These are phyloP conservation scores for Xiphorhynchus erythropygius DNA, from an alignment of 2,797 vertebrate genomes.

Conservation along the genomic window DNA sequence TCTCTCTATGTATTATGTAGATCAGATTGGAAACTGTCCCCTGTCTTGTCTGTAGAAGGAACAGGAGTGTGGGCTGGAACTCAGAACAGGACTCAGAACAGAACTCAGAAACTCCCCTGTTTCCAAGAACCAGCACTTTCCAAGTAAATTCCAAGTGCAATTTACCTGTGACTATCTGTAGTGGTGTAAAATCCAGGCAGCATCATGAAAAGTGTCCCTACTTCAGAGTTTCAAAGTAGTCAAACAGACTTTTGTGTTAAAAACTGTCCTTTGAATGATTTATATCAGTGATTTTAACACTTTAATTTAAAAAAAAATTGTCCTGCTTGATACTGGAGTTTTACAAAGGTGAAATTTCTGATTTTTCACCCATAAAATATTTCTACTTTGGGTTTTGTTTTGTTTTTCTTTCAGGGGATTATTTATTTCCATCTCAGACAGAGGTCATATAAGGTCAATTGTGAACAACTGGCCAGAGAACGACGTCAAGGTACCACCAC, in stretches of 20 bases:
- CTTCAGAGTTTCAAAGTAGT: neutral
- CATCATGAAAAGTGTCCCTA: neutral
- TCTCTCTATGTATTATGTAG: rapidly evolving
- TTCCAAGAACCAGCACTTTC: neutral
- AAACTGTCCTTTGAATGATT: neutral
- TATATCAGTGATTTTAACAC: rapidly evolving
- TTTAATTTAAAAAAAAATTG: neutral
- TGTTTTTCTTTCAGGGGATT: slow-evolving; percentile 83
- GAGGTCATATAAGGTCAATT: slow-evolving; percentile 92
- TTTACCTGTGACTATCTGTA: neutral
- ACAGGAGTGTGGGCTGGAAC: neutral
- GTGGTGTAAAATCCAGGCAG: neutral
- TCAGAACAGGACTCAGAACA: neutral
- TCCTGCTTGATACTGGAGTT: neutral
- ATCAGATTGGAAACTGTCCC: neutral
- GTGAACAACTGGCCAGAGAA: slow-evolving; percentile 98
- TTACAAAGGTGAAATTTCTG: neutral
- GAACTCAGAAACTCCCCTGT: neutral
- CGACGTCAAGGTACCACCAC: slow-evolving; percentile 84
- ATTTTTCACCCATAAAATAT: slow-evolving; percentile 13
- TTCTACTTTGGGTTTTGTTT: neutral
- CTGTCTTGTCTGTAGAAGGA: neutral
- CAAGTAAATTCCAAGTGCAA: neutral
- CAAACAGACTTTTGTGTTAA: neutral
- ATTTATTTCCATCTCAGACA: slow-evolving; percentile 95